A percentile compares a stretch with the other conserved stretches of the same genome.
Conservation (phyloP, 2,797 vertebrate species). For the Sebastes dallii region DNA sequence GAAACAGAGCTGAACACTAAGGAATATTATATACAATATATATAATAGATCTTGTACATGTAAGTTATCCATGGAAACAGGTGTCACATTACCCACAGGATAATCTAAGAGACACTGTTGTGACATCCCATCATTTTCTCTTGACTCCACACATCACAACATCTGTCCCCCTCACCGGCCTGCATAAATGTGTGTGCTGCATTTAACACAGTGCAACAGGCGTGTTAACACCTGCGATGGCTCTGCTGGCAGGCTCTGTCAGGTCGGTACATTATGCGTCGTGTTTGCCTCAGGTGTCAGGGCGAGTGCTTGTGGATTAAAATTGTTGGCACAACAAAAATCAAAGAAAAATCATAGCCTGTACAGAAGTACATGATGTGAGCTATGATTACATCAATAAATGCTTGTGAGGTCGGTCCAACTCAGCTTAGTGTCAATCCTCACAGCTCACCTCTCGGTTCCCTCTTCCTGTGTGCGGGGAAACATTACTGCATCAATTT, state of each 20-base stretch:
- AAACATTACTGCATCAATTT: not conserved
- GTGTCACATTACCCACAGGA: not conserved
- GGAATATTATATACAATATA: not conserved
- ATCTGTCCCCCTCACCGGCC: slow-evolving; percentile 5
- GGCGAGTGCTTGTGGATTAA: slow-evolving; percentile 30
- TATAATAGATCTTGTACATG: not conserved
- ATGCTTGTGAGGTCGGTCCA: slow-evolving; percentile 28
- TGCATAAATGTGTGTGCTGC: slow-evolving; percentile 15
- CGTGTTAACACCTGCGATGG: slow-evolving; percentile 53
- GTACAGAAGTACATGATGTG: slow-evolving; percentile 8
- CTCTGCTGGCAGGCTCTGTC: slow-evolving; percentile 37
- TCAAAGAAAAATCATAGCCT: slow-evolving; percentile 35
- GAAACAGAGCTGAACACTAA: not conserved
- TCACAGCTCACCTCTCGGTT: not conserved
- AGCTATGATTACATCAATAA: slow-evolving; percentile 27
- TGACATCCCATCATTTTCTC: slow-evolving; percentile 16
- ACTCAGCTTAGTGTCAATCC: not conserved
- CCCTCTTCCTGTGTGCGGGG: not conserved
- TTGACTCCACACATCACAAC: slow-evolving; percentile 16
- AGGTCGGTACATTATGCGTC: slow-evolving; percentile 40
- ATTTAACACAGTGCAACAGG: slow-evolving; percentile 25
- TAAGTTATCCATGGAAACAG: not conserved
- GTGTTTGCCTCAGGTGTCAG: slow-evolving; percentile 45
- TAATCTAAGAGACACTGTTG: not conserved
- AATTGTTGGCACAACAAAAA: slow-evolving; percentile 52